Percentiles rank a stretch among this genome's conserved stretches.
Conservation (phyloP, 2,888 invertebrate genomes). For the Amblyjoppa fuscipennis region DNA sequence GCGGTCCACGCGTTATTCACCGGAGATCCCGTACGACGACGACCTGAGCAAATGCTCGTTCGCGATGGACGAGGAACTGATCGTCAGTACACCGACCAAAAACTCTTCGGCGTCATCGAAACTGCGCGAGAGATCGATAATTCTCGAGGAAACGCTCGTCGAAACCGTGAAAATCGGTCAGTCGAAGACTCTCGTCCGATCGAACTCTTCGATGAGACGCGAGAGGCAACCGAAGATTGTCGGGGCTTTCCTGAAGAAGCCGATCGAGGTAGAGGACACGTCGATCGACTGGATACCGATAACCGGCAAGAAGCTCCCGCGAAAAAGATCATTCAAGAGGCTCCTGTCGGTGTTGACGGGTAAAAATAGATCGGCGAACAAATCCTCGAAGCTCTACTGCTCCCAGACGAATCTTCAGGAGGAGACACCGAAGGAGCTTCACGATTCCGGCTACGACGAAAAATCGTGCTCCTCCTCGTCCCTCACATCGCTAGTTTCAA, state of each 20-base stretch:
- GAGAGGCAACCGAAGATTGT: constrained; percentile 74
- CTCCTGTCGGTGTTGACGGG: constrained; percentile 73
- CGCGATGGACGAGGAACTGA: constrained; percentile 59
- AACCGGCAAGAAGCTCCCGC: constrained; percentile 74
- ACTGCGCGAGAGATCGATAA: not conserved
- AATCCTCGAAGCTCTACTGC: constrained; percentile 61
- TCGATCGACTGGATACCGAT: constrained; percentile 78
- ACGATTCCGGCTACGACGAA: constrained; percentile 78
- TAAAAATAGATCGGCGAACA: constrained; percentile 47
- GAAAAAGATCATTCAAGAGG: constrained; percentile 76
- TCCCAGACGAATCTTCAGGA: constrained; percentile 70
- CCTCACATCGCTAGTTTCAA: constrained; percentile 68
- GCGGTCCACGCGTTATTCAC: not conserved
- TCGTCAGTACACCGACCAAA: constrained; percentile 33
- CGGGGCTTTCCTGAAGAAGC: constrained; percentile 77
- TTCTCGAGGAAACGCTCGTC: not conserved
- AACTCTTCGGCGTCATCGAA: not conserved
- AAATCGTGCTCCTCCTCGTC: constrained; percentile 73
- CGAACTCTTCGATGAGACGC: constrained; percentile 59
- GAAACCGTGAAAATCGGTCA: not conserved
- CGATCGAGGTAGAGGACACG: constrained; percentile 76
- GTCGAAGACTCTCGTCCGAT: constrained; percentile 37
- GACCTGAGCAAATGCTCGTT: constrained; percentile 47
- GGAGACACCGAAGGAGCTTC: constrained; percentile 65
- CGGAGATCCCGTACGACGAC: constrained; percentile 26